A percentile compares a stretch with the other conserved stretches of the same genome.
These are phyloP conservation scores for Fissipunctia ypsillon DNA, from an alignment of 2,888 invertebrate genomes.

Conservation along the genomic window DNA sequence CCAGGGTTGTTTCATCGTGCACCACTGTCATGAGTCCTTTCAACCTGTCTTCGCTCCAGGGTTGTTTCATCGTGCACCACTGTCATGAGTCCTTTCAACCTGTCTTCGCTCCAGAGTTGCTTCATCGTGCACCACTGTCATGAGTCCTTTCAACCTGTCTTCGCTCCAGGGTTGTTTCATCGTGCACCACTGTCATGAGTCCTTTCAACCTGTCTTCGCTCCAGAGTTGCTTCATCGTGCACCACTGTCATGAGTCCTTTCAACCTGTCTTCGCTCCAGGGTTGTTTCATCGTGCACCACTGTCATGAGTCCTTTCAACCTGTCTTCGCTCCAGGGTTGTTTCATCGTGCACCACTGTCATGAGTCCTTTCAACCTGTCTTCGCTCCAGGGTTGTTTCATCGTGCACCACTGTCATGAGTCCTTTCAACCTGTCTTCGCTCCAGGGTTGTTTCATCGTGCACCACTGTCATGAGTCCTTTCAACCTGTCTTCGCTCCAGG, in stretches of 20 bases:
- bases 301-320: not conserved
- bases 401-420: constrained; percentile 27
- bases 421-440: not conserved
- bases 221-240: constrained; percentile 24
- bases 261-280: constrained; percentile 7
- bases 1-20: constrained; percentile 24
- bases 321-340: not conserved
- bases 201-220: not conserved
- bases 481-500: constrained; percentile 7
- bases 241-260: constrained; percentile 4
- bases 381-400: not conserved
- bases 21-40: constrained; percentile 4
- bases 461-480: constrained; percentile 4
- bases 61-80: constrained; percentile 31
- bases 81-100: not conserved
- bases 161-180: not conserved
- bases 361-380: not conserved
- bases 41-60: constrained; percentile 7
- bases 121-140: constrained; percentile 32
- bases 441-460: constrained; percentile 24
- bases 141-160: not conserved
- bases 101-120: not conserved
- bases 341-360: constrained; percentile 32
- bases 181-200: constrained; percentile 27
- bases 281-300: constrained; percentile 31